Conservation (phyloP, 2,113 vertebrate genomes). For the Neogobius melanostomus region DNA sequence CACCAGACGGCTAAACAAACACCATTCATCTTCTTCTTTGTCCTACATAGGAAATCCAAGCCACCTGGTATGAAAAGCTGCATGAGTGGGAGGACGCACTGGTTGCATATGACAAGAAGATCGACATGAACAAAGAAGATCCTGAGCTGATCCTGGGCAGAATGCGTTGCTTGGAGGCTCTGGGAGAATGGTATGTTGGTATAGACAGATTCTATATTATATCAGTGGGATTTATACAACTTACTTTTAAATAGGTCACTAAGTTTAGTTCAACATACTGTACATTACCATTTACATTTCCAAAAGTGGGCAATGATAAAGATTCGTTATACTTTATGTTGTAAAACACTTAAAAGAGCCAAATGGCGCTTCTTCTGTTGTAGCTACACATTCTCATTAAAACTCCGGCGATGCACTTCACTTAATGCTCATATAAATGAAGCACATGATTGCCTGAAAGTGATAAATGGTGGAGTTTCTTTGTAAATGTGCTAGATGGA, state of each 20-base stretch:
- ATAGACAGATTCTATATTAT: not conserved
- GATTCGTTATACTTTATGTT: not conserved
- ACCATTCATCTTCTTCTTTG: not conserved
- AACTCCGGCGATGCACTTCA: not conserved
- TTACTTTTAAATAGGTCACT: not conserved
- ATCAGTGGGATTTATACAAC: not conserved
- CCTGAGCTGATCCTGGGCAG: slow-evolving; percentile 94
- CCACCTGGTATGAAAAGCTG: slow-evolving; percentile 98
- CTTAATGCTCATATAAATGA: slow-evolving; percentile 2
- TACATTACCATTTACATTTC: not conserved
- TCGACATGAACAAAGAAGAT: slow-evolving; percentile 97
- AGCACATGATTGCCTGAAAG: slow-evolving; percentile 1
- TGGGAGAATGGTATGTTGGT: slow-evolving; percentile 97
- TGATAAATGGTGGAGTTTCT: slow-evolving; percentile 8
- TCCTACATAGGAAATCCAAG: slow-evolving; percentile 90
- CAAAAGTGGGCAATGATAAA: not conserved
- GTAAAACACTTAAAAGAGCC: not conserved
- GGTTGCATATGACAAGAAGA: slow-evolving; percentile 95
- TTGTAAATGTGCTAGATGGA: slow-evolving; percentile 19
- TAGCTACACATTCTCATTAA: not conserved
- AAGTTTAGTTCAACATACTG: not conserved
- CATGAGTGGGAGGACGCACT: slow-evolving; percentile 98
- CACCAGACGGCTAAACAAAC: not conserved
- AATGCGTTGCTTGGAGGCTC: slow-evolving; percentile 96
- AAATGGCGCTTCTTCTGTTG: not conserved